Conservation (phyloP, 1,140 invertebrate genomes). For the Paraescarpia echinospica region DNA sequence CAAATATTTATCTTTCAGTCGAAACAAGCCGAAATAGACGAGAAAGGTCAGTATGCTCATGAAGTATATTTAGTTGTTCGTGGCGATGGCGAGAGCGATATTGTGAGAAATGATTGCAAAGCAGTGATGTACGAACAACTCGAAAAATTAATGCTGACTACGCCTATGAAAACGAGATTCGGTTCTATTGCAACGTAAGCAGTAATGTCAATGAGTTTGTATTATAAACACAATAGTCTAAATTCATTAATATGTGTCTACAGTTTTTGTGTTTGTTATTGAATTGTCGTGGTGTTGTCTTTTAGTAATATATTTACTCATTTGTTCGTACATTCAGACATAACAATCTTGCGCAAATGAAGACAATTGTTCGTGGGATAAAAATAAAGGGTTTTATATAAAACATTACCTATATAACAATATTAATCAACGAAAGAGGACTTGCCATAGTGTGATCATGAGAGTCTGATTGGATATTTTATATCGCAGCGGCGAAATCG, state of each 20-base stretch:
- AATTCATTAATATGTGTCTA: too few species aligned
- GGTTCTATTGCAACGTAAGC: too few species aligned
- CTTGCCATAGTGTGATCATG: background rate
- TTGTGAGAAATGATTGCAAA: background rate
- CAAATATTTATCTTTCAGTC: background rate
- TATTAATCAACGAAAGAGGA: background rate
- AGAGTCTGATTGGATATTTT: background rate
- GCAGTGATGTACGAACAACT: too few species aligned
- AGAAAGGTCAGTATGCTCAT: background rate
- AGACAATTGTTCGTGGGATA: background rate
- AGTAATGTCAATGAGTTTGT: too few species aligned
- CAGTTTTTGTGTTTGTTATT: too few species aligned
- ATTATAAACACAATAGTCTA: too few species aligned
- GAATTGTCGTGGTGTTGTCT: background rate
- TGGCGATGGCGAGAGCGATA: background rate
- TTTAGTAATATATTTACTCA: background rate
- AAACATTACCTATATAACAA: background rate
- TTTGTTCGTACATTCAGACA: background rate
- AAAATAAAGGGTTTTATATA: background rate
- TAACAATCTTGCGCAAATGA: background rate
- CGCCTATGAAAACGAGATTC: too few species aligned
- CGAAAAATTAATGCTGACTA: too few species aligned
- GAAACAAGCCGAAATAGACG: background rate
- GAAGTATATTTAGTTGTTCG: too few species aligned
- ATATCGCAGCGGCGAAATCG: background rate